Percentiles rank a stretch among this genome's conserved stretches.
Conservation (phyloP, 2,113 vertebrate species). For the Guaruba guarouba region DNA sequence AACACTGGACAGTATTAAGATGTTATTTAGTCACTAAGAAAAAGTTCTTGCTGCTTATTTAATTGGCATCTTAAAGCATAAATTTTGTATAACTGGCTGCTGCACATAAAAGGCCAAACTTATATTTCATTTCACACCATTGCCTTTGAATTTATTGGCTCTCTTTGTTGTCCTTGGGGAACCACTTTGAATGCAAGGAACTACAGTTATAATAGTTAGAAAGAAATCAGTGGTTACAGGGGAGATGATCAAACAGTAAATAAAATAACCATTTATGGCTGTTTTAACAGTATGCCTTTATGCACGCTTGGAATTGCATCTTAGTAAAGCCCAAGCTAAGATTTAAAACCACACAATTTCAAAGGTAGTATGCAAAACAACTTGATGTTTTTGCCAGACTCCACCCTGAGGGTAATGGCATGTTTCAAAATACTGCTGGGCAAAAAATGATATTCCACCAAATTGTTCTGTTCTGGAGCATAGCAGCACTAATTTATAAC, state of each 20-base stretch:
- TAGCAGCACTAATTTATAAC: conserved; percentile 42
- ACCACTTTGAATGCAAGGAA: conserved; percentile 61
- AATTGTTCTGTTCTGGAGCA: conserved; percentile 26
- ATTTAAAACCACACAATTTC: background rate
- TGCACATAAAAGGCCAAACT: conserved; percentile 57
- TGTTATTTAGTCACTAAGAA: conserved; percentile 15
- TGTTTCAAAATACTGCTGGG: conserved; percentile 10
- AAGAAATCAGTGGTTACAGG: conserved; percentile 70
- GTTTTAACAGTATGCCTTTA: conserved; percentile 60
- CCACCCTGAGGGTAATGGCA: conserved; percentile 35
- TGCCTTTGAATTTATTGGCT: conserved; percentile 69
- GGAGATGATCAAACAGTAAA: conserved; percentile 72
- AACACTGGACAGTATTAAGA: background rate
- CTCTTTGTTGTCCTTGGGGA: conserved; percentile 58
- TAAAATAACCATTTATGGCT: conserved; percentile 67
- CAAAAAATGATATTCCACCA: conserved; percentile 31
- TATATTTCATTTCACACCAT: conserved; percentile 66
- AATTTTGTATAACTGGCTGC: conserved; percentile 52
- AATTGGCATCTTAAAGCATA: conserved; percentile 65
- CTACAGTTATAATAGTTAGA: conserved; percentile 66
- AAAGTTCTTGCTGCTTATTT: conserved; percentile 57
- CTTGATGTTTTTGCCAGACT: conserved; percentile 18
- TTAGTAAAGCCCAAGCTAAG: conserved; percentile 44
- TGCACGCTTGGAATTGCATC: conserved; percentile 58
- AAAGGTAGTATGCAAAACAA: conserved; percentile 37